Evolutionary conservation across 1,140 invertebrate species (phyloP), one percentile per base, ranked within the genome.

Genomic region (Brachionus rotundiformis): DNA sequence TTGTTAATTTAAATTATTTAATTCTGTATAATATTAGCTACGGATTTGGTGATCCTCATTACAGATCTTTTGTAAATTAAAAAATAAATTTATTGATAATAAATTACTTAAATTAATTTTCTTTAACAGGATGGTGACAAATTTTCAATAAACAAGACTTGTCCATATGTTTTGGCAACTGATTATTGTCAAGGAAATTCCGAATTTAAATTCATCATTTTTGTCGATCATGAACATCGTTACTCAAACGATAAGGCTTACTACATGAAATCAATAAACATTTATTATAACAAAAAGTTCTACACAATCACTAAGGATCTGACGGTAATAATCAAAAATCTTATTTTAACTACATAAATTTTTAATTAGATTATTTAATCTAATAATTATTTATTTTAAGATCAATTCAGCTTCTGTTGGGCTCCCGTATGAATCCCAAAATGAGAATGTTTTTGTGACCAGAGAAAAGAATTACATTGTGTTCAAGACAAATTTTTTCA

Each of bases 21-120:
- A 4, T 39, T 1, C 2, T 75, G 7, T 79, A n/a, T n/a, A n/a
- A n/a, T n/a, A n/a, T 79, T 54, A 79, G 76, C 27, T 79, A 79
- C 29, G 76, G 44, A 8, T 79, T 33, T 31, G 76, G 76, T 11
- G 76, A 79, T 79, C 76, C 76, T 29, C 76, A 79, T 41, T 79
- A 79, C 25, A 31, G 44, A 59, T 33, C 76, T 16, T 79, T 79
- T 79, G 76, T 79, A 79, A 59, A 25, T 39, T 59, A 7, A 27
- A 49, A 31, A 54, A 27, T 16, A 36, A 13, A 0, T n/a, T 54
- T n/a, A 27, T 76, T 44, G 19, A 13, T 29, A 6, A 41, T 76
- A 8, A 44, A 1, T 47, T n/a, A 61, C 54, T 61, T 23, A n/a
- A n/a, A 23, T 2, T 25, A 23, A 3, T 79, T n/a, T 54, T 8